Percentiles rank a stretch among this genome's conserved stretches.
phyloP scores from a whole-genome alignment of 2,888 invertebrate genomes.

The Eupithecia tripunctaria region DNA sequence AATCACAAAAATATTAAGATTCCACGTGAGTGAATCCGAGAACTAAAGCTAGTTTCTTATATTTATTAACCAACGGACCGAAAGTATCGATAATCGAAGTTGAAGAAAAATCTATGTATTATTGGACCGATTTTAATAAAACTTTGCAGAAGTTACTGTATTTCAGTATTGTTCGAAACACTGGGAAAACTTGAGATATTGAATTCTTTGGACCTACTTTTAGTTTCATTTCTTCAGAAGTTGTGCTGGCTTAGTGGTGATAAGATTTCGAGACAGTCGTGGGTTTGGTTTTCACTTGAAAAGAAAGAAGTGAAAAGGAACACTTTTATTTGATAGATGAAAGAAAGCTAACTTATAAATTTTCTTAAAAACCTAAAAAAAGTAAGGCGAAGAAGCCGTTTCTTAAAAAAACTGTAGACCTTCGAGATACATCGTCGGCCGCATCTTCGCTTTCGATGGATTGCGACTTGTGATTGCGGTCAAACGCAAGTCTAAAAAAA shows the following conservation, averaged over 20 bases:
- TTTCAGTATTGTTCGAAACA: constrained; percentile 31
- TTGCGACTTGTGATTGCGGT: no score
- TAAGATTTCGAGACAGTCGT: not conserved
- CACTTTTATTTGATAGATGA: no score
- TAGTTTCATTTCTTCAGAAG: constrained; percentile 5
- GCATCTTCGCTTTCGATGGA: no score
- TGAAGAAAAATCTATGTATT: constrained; percentile 36
- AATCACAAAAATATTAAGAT: not conserved
- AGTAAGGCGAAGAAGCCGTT: no score
- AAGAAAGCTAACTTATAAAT: no score
- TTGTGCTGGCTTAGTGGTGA: not conserved
- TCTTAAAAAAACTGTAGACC: no score
- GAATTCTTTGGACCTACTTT: constrained; percentile 11
- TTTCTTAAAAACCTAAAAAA: no score
- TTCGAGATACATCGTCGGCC: no score
- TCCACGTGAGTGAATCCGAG: not conserved
- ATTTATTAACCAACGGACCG: constrained; percentile 32
- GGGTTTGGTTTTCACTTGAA: no score
- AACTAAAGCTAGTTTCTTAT: constrained; percentile 21
- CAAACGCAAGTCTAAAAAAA: no score
- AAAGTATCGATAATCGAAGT: constrained; percentile 22
- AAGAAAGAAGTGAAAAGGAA: no score
- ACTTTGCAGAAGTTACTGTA: constrained; percentile 37
- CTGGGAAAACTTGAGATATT: constrained; percentile 24
- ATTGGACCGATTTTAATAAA: constrained; percentile 45